Evolutionary conservation across 1,140 invertebrate genomes (phyloP).

Genomic region (Neocloeon triangulifer): DNA sequence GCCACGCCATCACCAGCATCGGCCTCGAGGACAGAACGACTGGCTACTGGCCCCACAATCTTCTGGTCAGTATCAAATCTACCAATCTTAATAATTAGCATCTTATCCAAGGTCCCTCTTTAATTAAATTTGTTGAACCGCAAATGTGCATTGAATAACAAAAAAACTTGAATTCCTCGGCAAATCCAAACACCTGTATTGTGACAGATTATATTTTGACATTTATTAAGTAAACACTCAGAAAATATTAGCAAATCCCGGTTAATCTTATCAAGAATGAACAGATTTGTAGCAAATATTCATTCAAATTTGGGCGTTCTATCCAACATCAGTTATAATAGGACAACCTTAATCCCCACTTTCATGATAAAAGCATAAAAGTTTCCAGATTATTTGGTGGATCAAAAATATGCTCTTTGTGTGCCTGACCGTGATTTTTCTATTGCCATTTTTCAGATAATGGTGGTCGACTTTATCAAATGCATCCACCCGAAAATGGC

Average conservation of each 20-base stretch:
- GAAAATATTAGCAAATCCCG: too few species aligned
- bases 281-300: too few species aligned
- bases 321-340: not conserved
- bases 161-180: too few species aligned
- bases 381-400: not conserved
- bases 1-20: conserved; percentile 46
- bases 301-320: not conserved
- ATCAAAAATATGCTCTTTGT: not conserved
- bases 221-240: too few species aligned
- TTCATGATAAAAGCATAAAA: too few species aligned
- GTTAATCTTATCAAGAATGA: too few species aligned
- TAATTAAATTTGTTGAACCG: too few species aligned
- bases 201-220: too few species aligned
- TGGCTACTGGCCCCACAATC: conserved; percentile 51
- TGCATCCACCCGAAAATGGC: conserved; percentile 24
- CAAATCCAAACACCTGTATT: too few species aligned
- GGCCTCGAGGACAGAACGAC: conserved; percentile 49
- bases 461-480: conserved; percentile 21
- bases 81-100: too few species aligned
- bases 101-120: too few species aligned
- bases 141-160: too few species aligned
- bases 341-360: not conserved
- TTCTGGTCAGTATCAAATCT: conserved; percentile 36
- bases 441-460: conserved; percentile 7
- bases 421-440: not conserved